phyloP scores from a whole-genome alignment of 2,888 invertebrate genomes.

The Euproctis similis region DNA sequence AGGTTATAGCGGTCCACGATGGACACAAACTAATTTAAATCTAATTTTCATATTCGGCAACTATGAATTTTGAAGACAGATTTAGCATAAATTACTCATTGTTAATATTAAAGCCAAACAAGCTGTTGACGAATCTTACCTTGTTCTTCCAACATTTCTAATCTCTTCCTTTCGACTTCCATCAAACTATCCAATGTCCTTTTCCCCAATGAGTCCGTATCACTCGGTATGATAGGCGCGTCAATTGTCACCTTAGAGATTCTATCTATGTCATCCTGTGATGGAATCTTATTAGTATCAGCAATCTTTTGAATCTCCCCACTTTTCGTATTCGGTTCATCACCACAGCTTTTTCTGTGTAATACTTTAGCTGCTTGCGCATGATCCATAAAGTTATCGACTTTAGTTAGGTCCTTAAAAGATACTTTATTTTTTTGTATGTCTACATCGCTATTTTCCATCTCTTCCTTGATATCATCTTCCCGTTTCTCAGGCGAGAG shows the following conservation, averaged over 20 bases:
- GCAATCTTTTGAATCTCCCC: constrained; percentile 47
- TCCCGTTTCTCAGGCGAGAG: constrained; percentile 55
- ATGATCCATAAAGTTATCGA: constrained; percentile 10
- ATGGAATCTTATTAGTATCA: constrained; percentile 75
- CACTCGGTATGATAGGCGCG: constrained; percentile 83
- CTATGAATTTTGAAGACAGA: too few relatives aligned
- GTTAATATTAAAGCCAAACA: too few relatives aligned
- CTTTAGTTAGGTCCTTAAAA: constrained; percentile 15
- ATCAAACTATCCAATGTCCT: constrained; percentile 90
- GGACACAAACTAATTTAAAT: too few relatives aligned
- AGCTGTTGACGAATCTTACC: too few relatives aligned
- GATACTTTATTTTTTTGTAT: constrained; percentile 16
- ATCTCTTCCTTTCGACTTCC: constrained; percentile 91
- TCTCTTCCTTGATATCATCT: constrained; percentile 47
- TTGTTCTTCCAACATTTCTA: constrained; percentile 91
- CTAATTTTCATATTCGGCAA: too few relatives aligned
- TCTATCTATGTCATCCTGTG: constrained; percentile 90
- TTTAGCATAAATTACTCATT: too few relatives aligned
- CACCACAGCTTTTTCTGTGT: constrained; percentile 67
- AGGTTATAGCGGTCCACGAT: too few relatives aligned
- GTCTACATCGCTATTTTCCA: constrained; percentile 18
- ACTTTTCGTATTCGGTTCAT: constrained; percentile 51
- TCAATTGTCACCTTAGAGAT: constrained; percentile 92
- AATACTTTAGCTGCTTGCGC: constrained; percentile 28
- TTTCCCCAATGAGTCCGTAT: constrained; percentile 81